A percentile compares a stretch with the other conserved stretches of the same genome.
These are phyloP conservation scores for Leucozona laternaria DNA, from an alignment of 2,888 invertebrate species.

Conservation along the genomic window DNA sequence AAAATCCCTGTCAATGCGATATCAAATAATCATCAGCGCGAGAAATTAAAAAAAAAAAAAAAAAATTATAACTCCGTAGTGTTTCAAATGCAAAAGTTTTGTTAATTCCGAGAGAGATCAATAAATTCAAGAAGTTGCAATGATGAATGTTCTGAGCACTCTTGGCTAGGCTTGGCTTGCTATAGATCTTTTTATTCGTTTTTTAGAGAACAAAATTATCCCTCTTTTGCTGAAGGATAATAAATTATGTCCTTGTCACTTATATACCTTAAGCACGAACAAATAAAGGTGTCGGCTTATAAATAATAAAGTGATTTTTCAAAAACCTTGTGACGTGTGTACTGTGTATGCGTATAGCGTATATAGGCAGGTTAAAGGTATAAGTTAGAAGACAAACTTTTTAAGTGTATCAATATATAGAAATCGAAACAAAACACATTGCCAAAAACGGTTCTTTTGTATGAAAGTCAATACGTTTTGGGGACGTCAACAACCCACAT, in stretches of 20 bases:
- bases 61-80: background rate
- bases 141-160: constrained; percentile 4
- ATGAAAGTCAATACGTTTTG: constrained; percentile 27
- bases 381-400: background rate
- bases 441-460: background rate
- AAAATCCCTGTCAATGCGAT: background rate
- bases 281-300: background rate
- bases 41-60: constrained; percentile 17
- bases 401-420: constrained; percentile 9
- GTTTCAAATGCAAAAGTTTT: background rate
- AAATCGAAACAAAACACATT: constrained; percentile 7
- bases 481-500: constrained; percentile 22
- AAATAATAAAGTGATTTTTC: constrained; percentile 3
- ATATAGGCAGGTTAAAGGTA: background rate
- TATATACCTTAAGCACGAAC: background rate
- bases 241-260: constrained; percentile 36
- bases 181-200: background rate
- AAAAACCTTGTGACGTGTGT: background rate
- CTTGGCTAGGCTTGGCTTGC: background rate
- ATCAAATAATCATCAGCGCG: constrained; percentile 1
- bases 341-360: too few species aligned
- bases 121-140: constrained; percentile 12
- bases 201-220: background rate
- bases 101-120: background rate
- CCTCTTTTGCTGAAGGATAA: constrained; percentile 16